Conservation (phyloP, 2,888 invertebrate genomes). For the Rhingia campestris region DNA sequence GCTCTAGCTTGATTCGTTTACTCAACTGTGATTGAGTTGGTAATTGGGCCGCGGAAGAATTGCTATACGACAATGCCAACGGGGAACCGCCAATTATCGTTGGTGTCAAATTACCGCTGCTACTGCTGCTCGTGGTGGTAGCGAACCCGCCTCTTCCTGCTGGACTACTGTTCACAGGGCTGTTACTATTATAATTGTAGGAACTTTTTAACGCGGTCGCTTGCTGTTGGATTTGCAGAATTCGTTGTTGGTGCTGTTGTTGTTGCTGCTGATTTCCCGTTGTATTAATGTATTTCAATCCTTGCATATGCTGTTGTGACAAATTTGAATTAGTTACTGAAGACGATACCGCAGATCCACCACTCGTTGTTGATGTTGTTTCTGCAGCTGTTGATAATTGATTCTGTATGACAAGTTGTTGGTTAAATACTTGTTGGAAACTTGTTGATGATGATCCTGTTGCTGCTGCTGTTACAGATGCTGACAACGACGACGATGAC, state of each 20-base stretch:
- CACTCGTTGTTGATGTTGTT: conserved; percentile 62
- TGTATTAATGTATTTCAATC: conserved; percentile 60
- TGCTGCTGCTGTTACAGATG: conserved; percentile 71
- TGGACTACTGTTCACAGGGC: conserved; percentile 39
- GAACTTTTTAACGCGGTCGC: conserved; percentile 70
- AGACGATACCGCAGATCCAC: conserved; percentile 77
- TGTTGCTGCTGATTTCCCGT: conserved; percentile 54
- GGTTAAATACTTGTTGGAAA: conserved; percentile 77
- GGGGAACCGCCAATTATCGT: conserved; percentile 40
- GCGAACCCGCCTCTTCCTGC: conserved; percentile 16
- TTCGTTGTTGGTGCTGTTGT: conserved; percentile 74
- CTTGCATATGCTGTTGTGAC: conserved; percentile 76
- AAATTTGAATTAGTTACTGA: conserved; percentile 74
- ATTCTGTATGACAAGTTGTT: conserved; percentile 76
- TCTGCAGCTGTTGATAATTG: conserved; percentile 65
- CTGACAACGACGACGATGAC: conserved; percentile 56
- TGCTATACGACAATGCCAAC: conserved; percentile 55
- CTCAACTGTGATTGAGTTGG: conserved; percentile 65
- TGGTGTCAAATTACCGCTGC: conserved; percentile 44
- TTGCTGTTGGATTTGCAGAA: conserved; percentile 68
- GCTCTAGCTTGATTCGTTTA: conserved; percentile 73
- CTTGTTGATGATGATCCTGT: conserved; percentile 72
- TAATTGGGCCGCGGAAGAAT: conserved; percentile 49
- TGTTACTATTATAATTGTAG: conserved; percentile 71
- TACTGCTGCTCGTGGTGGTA: conserved; percentile 6